Percentiles rank a stretch among this genome's conserved stretches.
These are phyloP conservation scores for Thunnus albacares DNA, from an alignment of 2,797 vertebrate genomes.

Conservation along the genomic window DNA sequence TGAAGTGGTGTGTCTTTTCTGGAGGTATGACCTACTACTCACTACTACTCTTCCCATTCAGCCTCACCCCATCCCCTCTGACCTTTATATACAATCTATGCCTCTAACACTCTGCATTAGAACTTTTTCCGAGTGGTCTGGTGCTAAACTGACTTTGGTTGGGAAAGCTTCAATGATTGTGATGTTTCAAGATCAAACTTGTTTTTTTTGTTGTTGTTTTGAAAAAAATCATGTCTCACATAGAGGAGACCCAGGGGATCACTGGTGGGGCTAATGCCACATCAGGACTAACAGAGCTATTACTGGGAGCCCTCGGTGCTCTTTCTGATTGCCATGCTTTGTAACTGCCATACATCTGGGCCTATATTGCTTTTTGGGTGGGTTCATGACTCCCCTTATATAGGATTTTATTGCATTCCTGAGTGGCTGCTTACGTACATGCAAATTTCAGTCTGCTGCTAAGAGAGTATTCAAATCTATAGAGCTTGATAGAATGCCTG, in stretches of 20 bases:
- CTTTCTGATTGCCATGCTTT: conserved; percentile 6
- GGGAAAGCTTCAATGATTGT: not conserved
- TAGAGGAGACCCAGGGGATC: conserved; percentile 10
- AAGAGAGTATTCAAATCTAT: conserved; percentile 10
- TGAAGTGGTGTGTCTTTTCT: conserved; percentile 23
- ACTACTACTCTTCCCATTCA: conserved; percentile 25
- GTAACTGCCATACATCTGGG: conserved; percentile 1
- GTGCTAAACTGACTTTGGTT: not conserved
- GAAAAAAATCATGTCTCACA: not conserved
- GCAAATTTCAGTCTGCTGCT: conserved; percentile 66
- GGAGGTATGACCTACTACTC: conserved; percentile 17
- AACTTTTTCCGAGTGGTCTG: not conserved
- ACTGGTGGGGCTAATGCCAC: conserved; percentile 27
- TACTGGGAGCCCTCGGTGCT: not conserved
- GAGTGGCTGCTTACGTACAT: conserved; percentile 43
- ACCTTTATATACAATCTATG: not conserved
- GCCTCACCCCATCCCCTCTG: conserved; percentile 28
- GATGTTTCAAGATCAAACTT: not conserved
- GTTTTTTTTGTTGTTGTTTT: not conserved
- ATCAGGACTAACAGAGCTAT: conserved; percentile 2
- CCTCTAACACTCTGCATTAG: conserved; percentile 4
- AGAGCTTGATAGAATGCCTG: not conserved
- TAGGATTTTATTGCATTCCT: not conserved
- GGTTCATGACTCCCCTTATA: conserved; percentile 16
- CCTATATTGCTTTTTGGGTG: conserved; percentile 9